Conservation (phyloP, 2,888 invertebrate genomes). For the Mythimna ferrago region DNA sequence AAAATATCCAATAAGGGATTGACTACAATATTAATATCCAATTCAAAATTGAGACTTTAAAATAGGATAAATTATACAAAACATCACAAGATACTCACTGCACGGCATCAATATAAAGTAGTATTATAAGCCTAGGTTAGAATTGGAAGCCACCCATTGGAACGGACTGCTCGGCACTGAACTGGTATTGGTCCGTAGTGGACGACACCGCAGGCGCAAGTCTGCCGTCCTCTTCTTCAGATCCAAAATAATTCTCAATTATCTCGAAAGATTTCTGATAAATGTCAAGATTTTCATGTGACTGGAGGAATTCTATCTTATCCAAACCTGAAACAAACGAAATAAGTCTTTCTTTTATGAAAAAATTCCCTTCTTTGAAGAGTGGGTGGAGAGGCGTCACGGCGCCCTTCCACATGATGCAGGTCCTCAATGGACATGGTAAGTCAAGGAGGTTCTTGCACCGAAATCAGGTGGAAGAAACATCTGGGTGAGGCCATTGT, state of each 20-base stretch:
- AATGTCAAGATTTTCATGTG: conserved; percentile 98
- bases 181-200: conserved; percentile 94
- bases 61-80: conserved; percentile 52
- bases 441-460: too few species aligned
- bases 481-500: too few species aligned
- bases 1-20: conserved; percentile 16
- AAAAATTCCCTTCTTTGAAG: too few species aligned
- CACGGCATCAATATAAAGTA: conserved; percentile 67
- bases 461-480: too few species aligned
- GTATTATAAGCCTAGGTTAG: conserved; percentile 84
- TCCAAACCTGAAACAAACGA: conserved; percentile 94
- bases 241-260: conserved; percentile 98
- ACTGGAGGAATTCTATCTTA: conserved; percentile 99
- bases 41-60: conserved; percentile 39
- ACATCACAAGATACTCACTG: conserved; percentile 70
- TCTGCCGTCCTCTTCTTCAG: conserved; percentile 96
- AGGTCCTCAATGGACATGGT: too few species aligned
- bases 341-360: background rate
- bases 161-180: conserved; percentile 93
- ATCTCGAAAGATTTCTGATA: conserved; percentile 99
- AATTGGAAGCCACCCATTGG: conserved; percentile 96
- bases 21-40: conserved; percentile 33
- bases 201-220: conserved; percentile 95
- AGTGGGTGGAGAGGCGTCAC: too few species aligned
- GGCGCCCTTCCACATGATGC: too few species aligned